Conservation (phyloP, 2,888 invertebrate species). For the Myopa tessellatipennis region DNA sequence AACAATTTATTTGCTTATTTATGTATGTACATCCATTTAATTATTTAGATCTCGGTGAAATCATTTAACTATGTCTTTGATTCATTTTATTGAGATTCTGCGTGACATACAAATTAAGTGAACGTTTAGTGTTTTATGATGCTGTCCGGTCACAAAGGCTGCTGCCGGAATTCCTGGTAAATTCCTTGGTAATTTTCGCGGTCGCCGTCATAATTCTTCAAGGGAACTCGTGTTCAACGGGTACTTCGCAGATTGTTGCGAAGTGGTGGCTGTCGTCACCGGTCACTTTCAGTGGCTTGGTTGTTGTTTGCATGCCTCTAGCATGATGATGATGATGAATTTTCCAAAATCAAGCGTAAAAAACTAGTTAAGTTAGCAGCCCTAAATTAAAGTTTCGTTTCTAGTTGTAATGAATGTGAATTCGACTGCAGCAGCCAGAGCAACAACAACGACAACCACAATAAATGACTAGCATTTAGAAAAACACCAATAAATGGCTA, state of each 20-base stretch:
- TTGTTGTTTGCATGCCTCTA: background rate
- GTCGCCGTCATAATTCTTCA: conserved; percentile 41
- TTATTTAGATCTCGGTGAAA: too few species aligned
- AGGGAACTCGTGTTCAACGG: conserved; percentile 23
- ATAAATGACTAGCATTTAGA: conserved; percentile 14
- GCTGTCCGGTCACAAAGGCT: conserved; percentile 30
- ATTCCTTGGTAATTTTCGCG: conserved; percentile 47
- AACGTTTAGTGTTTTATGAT: conserved; percentile 59
- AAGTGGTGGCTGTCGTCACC: conserved; percentile 5
- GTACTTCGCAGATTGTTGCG: conserved; percentile 8
- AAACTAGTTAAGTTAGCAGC: conserved; percentile 15
- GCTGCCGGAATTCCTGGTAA: conserved; percentile 45
- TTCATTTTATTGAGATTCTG: conserved; percentile 9
- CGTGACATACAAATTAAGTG: conserved; percentile 37
- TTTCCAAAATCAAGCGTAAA: conserved; percentile 36
- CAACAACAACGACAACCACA: conserved; percentile 36
- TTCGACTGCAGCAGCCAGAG: conserved; percentile 9
- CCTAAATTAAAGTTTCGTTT: background rate
- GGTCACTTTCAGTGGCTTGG: background rate
- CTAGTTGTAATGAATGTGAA: conserved; percentile 22
- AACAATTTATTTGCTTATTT: too few species aligned
- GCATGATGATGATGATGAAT: conserved; percentile 14
- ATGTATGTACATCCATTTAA: too few species aligned
- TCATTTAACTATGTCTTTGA: background rate
- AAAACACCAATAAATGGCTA: conserved; percentile 40